These are phyloP conservation scores for Synergus japonicus DNA, from an alignment of 2,888 invertebrate species.

Conservation along the genomic window DNA sequence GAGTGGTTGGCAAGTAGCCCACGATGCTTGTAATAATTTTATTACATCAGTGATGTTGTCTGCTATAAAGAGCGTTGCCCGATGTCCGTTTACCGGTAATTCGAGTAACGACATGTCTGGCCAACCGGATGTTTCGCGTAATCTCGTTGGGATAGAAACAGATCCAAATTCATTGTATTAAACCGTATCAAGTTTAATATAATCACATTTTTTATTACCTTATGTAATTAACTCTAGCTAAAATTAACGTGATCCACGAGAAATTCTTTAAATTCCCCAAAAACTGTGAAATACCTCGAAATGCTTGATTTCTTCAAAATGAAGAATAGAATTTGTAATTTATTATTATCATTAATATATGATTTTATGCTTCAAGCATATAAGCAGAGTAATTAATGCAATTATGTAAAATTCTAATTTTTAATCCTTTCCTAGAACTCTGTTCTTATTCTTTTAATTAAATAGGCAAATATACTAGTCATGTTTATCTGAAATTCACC, in stretches of 20 bases:
- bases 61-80: background rate
- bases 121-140: slow-evolving; percentile 22
- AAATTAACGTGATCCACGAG: no score
- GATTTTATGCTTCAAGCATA: no score
- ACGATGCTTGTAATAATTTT: slow-evolving; percentile 16
- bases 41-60: slow-evolving; percentile 32
- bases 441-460: background rate
- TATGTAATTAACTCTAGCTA: no score
- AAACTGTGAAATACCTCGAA: no score
- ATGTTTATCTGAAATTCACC: background rate
- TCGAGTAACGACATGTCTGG: slow-evolving; percentile 24
- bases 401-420: background rate
- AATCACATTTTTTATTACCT: background rate
- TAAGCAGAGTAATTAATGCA: background rate
- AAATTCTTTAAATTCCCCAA: no score
- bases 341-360: background rate
- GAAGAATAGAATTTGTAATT: no score
- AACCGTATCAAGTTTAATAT: background rate
- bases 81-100: slow-evolving; percentile 24
- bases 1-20: background rate
- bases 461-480: background rate
- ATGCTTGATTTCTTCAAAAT: no score
- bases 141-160: background rate
- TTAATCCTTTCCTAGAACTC: background rate
- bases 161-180: background rate